Conservation (phyloP, 2,888 invertebrate species). For the Tethea ocularis region DNA sequence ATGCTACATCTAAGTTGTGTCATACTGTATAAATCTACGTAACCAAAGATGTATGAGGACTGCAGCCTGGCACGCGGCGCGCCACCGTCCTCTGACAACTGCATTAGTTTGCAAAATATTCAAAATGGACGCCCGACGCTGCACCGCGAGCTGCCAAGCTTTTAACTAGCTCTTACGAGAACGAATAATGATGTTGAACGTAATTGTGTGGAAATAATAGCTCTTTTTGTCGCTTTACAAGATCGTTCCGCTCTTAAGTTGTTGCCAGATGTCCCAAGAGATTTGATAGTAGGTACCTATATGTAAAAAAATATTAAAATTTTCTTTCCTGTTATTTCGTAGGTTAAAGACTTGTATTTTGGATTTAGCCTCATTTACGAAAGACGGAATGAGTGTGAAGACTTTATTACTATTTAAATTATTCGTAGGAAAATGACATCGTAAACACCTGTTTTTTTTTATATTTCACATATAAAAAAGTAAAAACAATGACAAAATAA, state of each 20-base stretch:
- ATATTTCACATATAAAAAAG: no score
- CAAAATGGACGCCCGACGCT: constrained; percentile 15
- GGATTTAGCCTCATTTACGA: neutral
- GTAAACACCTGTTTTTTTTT: no score
- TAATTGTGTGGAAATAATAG: constrained; percentile 11
- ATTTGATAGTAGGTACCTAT: no score
- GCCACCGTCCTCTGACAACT: constrained; percentile 13
- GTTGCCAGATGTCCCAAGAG: constrained; percentile 1
- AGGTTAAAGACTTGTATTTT: neutral
- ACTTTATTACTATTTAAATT: no score
- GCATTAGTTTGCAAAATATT: constrained; percentile 22
- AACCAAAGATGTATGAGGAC: neutral
- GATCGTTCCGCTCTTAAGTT: neutral
- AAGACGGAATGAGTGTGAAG: no score
- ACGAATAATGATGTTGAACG: constrained; percentile 2
- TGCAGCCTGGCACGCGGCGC: neutral
- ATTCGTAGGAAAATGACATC: no score
- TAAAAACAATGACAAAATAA: no score
- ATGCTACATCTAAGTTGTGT: no score
- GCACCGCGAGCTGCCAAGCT: constrained; percentile 8
- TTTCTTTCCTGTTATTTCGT: neutral
- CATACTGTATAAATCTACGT: neutral
- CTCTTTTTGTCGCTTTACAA: neutral
- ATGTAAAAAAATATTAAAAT: no score
- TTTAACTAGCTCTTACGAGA: constrained; percentile 11